Evolutionary conservation across 2,888 invertebrate genomes (phyloP).

Genomic region (Theretra japonica): DNA sequence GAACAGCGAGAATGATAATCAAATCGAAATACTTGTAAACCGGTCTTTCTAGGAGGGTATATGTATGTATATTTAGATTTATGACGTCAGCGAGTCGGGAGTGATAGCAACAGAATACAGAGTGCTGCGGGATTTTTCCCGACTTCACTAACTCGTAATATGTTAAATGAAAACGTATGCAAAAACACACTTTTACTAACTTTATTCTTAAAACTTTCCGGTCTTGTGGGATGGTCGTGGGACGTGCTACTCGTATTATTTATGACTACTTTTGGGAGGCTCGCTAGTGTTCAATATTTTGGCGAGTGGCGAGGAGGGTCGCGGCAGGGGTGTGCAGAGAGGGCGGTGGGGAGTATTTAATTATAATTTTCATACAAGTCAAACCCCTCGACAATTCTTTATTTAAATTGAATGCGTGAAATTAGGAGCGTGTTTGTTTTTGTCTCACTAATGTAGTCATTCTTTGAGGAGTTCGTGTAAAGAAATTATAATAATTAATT

Average conservation of each 20-base stretch:
- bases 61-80: too few relatives aligned
- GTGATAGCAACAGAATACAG: not conserved
- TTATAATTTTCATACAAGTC: not conserved
- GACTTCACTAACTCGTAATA: not conserved
- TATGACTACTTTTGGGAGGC: not conserved
- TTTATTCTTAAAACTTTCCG: conserved; percentile 11
- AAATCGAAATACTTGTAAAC: too few relatives aligned
- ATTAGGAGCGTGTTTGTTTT: not conserved
- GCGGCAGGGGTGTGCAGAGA: not conserved
- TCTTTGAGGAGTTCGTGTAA: not conserved
- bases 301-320: not conserved
- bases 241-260: not conserved
- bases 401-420: not conserved
- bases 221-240: not conserved
- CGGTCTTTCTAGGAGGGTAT: not conserved
- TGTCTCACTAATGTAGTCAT: not conserved
- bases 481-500: not conserved
- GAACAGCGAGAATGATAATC: too few relatives aligned
- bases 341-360: not conserved
- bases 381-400: not conserved
- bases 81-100: not conserved
- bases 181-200: not conserved
- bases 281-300: not conserved
- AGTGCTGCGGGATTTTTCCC: not conserved
- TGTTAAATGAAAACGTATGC: conserved; percentile 11